Percentiles rank a stretch among this genome's conserved stretches.
Evolutionary conservation across 2,888 invertebrate species (phyloP).

Genomic region (Drosophila paranaensis): DNA sequence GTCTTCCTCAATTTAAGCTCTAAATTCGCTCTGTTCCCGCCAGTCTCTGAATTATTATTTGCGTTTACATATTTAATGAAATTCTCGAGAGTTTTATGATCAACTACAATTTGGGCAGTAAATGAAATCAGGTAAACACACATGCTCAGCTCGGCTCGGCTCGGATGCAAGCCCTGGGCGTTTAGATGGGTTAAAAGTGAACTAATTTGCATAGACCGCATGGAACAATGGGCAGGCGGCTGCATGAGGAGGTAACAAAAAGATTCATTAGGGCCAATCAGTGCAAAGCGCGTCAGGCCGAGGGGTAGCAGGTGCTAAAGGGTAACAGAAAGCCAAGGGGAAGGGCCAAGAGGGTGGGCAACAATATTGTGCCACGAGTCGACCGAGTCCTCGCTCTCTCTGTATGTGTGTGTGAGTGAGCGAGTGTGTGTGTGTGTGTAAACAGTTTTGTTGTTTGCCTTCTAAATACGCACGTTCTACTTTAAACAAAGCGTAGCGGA

Average conservation of each 20-base stretch:
- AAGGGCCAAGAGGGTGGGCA: constrained; percentile 9
- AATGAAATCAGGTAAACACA: constrained; percentile 12
- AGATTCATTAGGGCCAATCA: constrained; percentile 78
- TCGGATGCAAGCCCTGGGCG: constrained; percentile 17
- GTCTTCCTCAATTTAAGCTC: too few species aligned
- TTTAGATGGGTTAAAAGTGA: constrained; percentile 70
- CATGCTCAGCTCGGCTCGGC: not conserved
- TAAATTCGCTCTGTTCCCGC: too few species aligned
- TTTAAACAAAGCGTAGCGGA: constrained; percentile 65
- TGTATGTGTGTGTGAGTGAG: not conserved
- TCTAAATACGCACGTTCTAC: constrained; percentile 78
- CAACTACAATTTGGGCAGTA: constrained; percentile 28
- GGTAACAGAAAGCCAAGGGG: constrained; percentile 11
- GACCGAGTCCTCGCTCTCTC: constrained; percentile 38
- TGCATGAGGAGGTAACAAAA: constrained; percentile 72
- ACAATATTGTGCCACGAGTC: constrained; percentile 30
- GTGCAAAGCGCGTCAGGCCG: constrained; percentile 67
- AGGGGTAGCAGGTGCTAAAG: constrained; percentile 25
- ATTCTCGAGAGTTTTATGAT: constrained; percentile 6
- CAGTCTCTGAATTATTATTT: too few species aligned
- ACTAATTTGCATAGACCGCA: constrained; percentile 78
- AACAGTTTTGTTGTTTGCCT: constrained; percentile 74
- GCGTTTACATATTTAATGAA: constrained; percentile 3
- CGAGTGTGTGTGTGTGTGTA: constrained; percentile 53
- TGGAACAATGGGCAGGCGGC: constrained; percentile 77